A percentile compares a stretch with the other conserved stretches of the same genome.
Conservation (phyloP, 2,113 vertebrate genomes). For the Actenoides lindsayi region DNA sequence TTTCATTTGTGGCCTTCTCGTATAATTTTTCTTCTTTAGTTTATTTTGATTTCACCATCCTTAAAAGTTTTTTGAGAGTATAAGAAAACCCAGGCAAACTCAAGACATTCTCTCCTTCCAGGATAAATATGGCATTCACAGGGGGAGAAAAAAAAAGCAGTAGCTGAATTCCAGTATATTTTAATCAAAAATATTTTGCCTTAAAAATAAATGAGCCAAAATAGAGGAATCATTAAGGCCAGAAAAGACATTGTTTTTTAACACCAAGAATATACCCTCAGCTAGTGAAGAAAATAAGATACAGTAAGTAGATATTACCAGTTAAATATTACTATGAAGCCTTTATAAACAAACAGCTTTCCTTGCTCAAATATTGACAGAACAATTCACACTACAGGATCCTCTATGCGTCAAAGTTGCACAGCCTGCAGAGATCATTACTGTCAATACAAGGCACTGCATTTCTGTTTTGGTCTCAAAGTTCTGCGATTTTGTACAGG, state of each 20-base stretch:
- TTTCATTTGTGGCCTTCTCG: not conserved
- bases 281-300: not conserved
- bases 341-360: not conserved
- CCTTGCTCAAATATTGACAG: constrained; percentile 18
- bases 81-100: not conserved
- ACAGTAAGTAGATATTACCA: not conserved
- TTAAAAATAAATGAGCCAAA: not conserved
- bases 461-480: not conserved
- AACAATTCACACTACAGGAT: not conserved
- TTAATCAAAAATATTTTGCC: not conserved
- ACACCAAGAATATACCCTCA: not conserved
- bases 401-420: not conserved
- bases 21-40: not conserved
- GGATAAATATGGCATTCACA: not conserved
- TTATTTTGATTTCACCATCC: not conserved
- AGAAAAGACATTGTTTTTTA: not conserved
- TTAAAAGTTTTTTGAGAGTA: not conserved
- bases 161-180: not conserved
- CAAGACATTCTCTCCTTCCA: not conserved
- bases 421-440: not conserved
- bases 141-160: not conserved
- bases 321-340: not conserved
- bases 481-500: not conserved
- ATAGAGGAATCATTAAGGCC: not conserved
- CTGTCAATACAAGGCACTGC: not conserved